phyloP scores from a whole-genome alignment of 2,113 vertebrate genomes.

The Gadus chalcogrammus region DNA sequence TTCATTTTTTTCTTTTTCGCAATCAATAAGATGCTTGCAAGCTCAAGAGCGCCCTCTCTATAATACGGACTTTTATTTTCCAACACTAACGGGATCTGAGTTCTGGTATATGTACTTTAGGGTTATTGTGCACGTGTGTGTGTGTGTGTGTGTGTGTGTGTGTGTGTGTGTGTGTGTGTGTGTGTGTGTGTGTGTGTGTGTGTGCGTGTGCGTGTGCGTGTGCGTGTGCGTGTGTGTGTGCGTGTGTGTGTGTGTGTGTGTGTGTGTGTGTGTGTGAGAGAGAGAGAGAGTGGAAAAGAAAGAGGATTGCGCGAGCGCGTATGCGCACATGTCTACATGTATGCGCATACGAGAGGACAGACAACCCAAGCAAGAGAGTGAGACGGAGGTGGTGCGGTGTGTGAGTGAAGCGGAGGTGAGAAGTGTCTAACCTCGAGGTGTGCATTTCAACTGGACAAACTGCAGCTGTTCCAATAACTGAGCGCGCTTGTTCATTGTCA shows the following conservation, averaged over 20 bases:
- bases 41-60: no score
- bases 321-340: constrained; percentile 4
- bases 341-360: constrained; percentile 48
- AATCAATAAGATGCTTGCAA: no score
- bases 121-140: no score
- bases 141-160: no score
- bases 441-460: constrained; percentile 83
- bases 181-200: no score
- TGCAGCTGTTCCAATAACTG: constrained; percentile 83
- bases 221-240: no score
- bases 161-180: no score
- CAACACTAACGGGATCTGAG: neutral
- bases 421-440: constrained; percentile 80
- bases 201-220: no score
- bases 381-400: constrained; percentile 57
- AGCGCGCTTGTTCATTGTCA: constrained; percentile 81
- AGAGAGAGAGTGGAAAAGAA: no score
- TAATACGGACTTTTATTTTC: neutral
- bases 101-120: neutral
- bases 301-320: neutral
- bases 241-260: no score
- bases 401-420: constrained; percentile 56
- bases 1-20: no score
- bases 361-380: constrained; percentile 57
- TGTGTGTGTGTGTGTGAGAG: no score